A percentile compares a stretch with the other conserved stretches of the same genome.
phyloP scores from a whole-genome alignment of 2,113 vertebrate genomes.

The Merops nubicus region DNA sequence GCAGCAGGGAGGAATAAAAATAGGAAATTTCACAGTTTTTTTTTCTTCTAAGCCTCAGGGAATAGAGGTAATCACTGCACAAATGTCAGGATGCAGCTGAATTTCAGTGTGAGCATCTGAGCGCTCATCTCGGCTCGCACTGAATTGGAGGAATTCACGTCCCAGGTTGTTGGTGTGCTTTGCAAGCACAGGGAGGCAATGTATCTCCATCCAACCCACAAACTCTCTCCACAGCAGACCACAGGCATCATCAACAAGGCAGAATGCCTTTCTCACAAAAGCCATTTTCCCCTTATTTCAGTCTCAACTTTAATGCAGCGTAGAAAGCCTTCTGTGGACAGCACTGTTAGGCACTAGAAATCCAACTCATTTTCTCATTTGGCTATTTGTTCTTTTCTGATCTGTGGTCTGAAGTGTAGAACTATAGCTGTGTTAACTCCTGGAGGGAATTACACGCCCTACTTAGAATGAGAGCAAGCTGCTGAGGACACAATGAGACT shows the following conservation, averaged over 20 bases:
- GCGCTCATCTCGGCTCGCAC: not conserved
- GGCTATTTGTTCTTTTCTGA: not conserved
- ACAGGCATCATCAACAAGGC: not conserved
- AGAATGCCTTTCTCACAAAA: not conserved
- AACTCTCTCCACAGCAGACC: not conserved
- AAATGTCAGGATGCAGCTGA: not conserved
- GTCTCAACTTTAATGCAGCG: not conserved
- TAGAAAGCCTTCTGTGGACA: not conserved
- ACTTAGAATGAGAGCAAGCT: not conserved
- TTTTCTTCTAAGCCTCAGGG: not conserved
- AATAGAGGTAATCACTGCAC: not conserved
- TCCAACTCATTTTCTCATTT: rapidly evolving
- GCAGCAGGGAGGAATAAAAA: not conserved
- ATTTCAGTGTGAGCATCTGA: not conserved
- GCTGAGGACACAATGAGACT: not conserved
- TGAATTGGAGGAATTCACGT: not conserved
- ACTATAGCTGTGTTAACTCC: not conserved
- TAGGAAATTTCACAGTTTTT: not conserved
- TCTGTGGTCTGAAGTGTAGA: not conserved
- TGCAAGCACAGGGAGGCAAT: not conserved
- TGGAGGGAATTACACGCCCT: not conserved
- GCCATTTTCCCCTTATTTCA: not conserved
- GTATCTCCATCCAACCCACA: not conserved
- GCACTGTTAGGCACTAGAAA: not conserved
- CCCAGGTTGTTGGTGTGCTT: not conserved